A percentile compares a stretch with the other conserved stretches of the same genome.
Conservation (phyloP, 2,797 vertebrate species). For the Arremon aurantiirostris region DNA sequence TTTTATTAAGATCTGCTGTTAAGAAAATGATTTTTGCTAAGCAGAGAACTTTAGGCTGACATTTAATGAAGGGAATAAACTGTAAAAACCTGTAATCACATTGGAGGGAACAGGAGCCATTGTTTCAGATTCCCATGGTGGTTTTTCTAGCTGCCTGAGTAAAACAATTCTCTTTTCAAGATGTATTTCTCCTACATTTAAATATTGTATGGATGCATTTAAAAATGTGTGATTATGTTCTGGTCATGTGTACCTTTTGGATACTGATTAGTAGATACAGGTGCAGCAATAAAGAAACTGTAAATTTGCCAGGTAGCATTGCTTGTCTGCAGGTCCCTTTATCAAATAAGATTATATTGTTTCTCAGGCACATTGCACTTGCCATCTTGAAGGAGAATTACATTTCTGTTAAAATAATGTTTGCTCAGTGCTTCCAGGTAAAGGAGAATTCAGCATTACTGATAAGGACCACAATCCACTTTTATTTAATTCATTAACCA, state of each 20-base stretch:
- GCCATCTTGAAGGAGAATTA: neutral
- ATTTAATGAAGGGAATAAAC: neutral
- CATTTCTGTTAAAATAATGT: neutral
- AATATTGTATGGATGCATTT: neutral
- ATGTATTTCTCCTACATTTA: neutral
- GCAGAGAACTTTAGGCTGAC: neutral
- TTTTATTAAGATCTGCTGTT: neutral
- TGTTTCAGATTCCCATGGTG: neutral
- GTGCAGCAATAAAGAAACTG: neutral
- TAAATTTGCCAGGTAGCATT: neutral
- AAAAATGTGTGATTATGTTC: neutral
- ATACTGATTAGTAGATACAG: neutral
- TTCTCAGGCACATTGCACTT: neutral
- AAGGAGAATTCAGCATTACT: neutral
- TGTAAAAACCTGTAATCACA: neutral
- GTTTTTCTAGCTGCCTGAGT: neutral
- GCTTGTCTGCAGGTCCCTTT: neutral
- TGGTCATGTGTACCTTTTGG: neutral
- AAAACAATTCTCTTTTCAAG: neutral
- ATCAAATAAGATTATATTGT: neutral
- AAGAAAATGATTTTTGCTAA: neutral
- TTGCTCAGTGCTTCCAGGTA: neutral
- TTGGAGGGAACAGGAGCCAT: neutral
- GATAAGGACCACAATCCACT: neutral
- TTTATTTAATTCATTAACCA: neutral